Evolutionary conservation across 1,140 invertebrate genomes (phyloP), one percentile per base, ranked within the genome.

Genomic region (Kradibia gibbosae): DNA sequence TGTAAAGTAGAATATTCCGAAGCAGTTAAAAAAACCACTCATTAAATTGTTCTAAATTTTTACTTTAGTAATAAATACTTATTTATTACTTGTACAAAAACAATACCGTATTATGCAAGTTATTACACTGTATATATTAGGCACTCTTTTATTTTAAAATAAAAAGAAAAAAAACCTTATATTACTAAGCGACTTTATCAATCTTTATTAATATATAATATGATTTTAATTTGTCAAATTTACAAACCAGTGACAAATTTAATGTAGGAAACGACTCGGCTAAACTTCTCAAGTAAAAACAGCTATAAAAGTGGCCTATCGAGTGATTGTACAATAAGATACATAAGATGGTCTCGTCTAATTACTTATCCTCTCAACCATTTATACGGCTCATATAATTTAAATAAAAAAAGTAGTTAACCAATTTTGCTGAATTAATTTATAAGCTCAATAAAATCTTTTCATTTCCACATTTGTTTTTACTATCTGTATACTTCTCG

Each of bases 351-450:
- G n/a, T 50, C 70, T 72, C 22, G 8, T 31, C 25, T 50, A 50
- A 72, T 72, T 72, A 53, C 17, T 53, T 53, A 53, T 73, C 53
- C 28, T 53, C 48, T 73, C 31, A 17, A 8, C 11, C 20, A 65
- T 36, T 65, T 65, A 50, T 72, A 20, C 1, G 28, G 31, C n/a
- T 74, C 31, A 55, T 53, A 72, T 42, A 20, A 13, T 50, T 45
- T 22, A 3, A 50, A 20, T 28, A 53, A 55, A 55, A 36, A 11
- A 25, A 53, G 8, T 13, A 74, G 28, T 62, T 28, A 25, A 20
- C 8, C 42, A 77, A 60, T 77, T 77, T 77, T 28, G 48, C 17
- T 67, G 10, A 65, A 77, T 77, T 62, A 67, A 78, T 78, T 50
- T 50, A 67, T 67, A 48, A 36, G n/a, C 60, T 67, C 15, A 50